Conservation (phyloP, 1,140 invertebrate genomes). For the Nebria ingens region DNA sequence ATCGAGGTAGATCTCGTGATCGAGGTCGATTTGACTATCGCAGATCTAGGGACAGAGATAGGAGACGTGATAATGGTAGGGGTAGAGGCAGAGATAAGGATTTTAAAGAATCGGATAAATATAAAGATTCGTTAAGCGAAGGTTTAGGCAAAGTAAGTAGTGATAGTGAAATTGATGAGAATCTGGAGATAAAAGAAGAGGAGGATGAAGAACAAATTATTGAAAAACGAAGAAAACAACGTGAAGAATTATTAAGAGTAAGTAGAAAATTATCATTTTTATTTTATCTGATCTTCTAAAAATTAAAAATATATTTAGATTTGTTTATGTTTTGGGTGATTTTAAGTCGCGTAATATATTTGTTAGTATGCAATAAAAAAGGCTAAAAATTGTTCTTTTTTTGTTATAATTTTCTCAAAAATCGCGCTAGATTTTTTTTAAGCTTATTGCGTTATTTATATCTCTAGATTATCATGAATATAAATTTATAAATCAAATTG, state of each 20-base stretch:
- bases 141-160: slow-evolving; percentile 52
- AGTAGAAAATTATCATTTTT: slow-evolving; percentile 21
- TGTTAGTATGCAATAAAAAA: too few relatives aligned
- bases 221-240: slow-evolving; percentile 74
- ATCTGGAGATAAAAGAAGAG: slow-evolving; percentile 73
- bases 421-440: too few relatives aligned
- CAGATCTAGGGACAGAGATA: slow-evolving; percentile 15
- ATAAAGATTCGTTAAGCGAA: slow-evolving; percentile 76
- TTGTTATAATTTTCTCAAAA: too few relatives aligned
- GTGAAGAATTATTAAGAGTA: slow-evolving; percentile 82
- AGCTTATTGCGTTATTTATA: too few relatives aligned
- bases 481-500: too few relatives aligned
- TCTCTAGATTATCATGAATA: too few relatives aligned
- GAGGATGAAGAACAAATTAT: slow-evolving; percentile 93
- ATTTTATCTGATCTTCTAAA: too few relatives aligned
- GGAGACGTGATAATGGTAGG: slow-evolving; percentile 30
- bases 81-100: slow-evolving; percentile 36
- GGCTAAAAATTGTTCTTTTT: too few relatives aligned
- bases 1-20: slow-evolving; percentile 28
- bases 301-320: neutral
- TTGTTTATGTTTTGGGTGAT: too few relatives aligned
- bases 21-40: slow-evolving; percentile 22
- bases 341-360: too few relatives aligned
- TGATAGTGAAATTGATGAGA: slow-evolving; percentile 53
- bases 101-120: slow-evolving; percentile 49